Evolutionary conservation across 2,113 vertebrate species (phyloP).

Genomic region (Vireo altiloquus): DNA sequence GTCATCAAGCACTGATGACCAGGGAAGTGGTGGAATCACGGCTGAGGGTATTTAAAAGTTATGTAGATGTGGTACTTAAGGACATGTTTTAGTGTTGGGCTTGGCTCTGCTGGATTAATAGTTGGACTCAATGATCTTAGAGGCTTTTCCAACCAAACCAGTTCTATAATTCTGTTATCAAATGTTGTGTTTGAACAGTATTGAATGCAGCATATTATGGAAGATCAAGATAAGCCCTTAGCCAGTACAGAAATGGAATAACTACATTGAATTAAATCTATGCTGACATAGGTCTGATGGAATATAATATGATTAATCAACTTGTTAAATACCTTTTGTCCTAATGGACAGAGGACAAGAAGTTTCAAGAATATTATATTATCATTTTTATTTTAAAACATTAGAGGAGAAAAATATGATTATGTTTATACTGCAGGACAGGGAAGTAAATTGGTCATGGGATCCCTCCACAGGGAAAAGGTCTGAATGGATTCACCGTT

Average conservation of each 20-base stretch:
- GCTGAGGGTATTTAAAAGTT: background rate
- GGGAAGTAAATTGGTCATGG: background rate
- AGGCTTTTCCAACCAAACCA: background rate
- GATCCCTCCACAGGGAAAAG: background rate
- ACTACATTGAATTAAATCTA: background rate
- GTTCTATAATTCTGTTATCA: background rate
- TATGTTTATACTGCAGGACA: background rate
- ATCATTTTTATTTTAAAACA: background rate
- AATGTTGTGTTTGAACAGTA: background rate
- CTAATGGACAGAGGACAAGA: background rate
- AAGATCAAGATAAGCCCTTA: background rate
- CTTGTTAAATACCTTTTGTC: background rate
- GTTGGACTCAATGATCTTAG: background rate
- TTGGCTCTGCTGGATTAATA: background rate
- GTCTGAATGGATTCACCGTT: background rate
- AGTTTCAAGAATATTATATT: background rate
- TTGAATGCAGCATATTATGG: background rate
- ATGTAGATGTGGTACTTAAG: background rate
- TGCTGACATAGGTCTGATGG: background rate
- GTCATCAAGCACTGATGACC: background rate
- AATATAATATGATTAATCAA: background rate
- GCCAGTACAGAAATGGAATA: background rate
- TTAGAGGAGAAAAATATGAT: background rate
- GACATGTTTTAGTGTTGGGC: background rate
- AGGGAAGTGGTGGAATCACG: background rate